A percentile compares a stretch with the other conserved stretches of the same genome.
Conservation (phyloP, 2,113 vertebrate species). For the Tupaia tana region DNA sequence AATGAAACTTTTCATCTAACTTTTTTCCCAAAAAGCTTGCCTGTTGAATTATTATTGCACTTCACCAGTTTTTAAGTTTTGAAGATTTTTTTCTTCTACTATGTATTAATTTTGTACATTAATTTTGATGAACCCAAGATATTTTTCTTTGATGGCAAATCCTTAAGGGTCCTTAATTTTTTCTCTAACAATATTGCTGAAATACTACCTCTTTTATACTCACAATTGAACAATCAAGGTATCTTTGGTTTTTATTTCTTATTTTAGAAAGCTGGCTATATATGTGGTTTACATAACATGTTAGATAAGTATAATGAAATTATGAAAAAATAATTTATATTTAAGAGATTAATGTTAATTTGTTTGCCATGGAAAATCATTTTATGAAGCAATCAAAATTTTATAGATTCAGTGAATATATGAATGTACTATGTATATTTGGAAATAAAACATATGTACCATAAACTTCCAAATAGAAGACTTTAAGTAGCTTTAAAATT, state of each 20-base stretch:
- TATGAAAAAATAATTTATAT: neutral
- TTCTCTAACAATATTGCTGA: neutral
- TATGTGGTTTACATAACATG: neutral
- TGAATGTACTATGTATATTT: neutral
- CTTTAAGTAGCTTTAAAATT: neutral
- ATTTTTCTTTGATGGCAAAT: slow-evolving; percentile 37
- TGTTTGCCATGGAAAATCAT: neutral
- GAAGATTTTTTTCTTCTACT: neutral
- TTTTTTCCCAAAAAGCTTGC: slow-evolving; percentile 3
- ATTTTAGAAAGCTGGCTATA: neutral
- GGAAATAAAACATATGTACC: neutral
- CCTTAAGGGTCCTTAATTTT: neutral
- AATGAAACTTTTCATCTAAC: slow-evolving; percentile 29
- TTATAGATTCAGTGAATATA: neutral
- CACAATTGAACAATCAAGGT: neutral
- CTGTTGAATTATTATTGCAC: slow-evolving; percentile 4
- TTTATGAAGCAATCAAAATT: neutral
- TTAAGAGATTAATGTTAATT: slow-evolving; percentile 27
- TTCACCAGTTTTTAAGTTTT: slow-evolving; percentile 4
- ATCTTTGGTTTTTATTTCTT: slow-evolving; percentile 6
- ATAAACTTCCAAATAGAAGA: neutral
- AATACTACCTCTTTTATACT: slow-evolving; percentile 32
- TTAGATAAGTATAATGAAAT: slow-evolving; percentile 33
- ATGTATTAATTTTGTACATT: neutral
- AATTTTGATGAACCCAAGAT: neutral